Base-by-base conservation (phyloP, 2,888 invertebrate species). In the Helobdella robusta region DNA sequence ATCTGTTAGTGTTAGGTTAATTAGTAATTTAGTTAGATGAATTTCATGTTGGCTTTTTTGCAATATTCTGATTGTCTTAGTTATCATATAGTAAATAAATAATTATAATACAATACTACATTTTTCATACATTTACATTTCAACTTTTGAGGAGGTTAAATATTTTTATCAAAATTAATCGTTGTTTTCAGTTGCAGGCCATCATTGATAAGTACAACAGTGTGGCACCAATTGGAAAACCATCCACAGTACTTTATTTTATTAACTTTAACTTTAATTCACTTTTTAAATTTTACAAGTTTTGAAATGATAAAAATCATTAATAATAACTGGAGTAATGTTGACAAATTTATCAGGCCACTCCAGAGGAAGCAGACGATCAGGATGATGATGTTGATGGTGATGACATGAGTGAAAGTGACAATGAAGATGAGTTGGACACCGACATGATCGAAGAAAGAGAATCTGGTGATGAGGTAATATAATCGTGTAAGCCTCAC, bases 301-400 rank as follows among this genome's bases (percentile, higher is more conserved):
- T 59, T 8, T 11, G 11, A 20, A 59, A 59, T 11, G 18, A 30
- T 8, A 59, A 20, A 25, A 36, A 64, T 18, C 30, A 64, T n/a
- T 54, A 64, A 46, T 46, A 46, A n/a, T 15, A 11, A 40, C 40
- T 40, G 40, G 11, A 15, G 40, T 40, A 18, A 40, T 15, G 40
- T 40, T 40, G 40, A 11, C 40, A 11, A 11, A 25, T 30, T 28
- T 56, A 4, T 5, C 50, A 65, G 65, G 59, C 65, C 6, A 23
- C 56, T n/a, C 61, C 79, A 59, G 79, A 79, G 28, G 78, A 78
- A 44, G 78, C 78, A 60, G 78, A 78, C 28, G 79, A 79, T 58
- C 78, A 79, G 48, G 79, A 80, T 65, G 79, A 79, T 66, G 79
- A 77, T 62, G 77, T 74, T 62, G 78, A 78, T 67, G 78, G 77